phyloP scores from a whole-genome alignment of 2,888 invertebrate genomes.

The Ectemnius lituratus region DNA sequence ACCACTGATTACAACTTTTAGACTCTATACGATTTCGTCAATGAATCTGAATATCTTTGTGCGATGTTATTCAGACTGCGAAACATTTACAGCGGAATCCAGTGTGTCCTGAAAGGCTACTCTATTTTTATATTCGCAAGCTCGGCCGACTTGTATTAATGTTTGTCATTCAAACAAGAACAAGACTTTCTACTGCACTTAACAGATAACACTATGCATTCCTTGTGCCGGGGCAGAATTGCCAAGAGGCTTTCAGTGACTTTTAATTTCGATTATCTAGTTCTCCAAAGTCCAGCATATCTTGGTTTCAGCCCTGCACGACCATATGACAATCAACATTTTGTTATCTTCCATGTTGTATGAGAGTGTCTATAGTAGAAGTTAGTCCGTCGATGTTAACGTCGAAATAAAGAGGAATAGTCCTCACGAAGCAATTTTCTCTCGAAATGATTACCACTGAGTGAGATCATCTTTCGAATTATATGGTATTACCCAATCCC shows the following conservation, averaged over 20 bases:
- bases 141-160: slow-evolving; percentile 31
- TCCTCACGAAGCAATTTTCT: neutral
- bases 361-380: slow-evolving; percentile 47
- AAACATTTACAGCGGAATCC: neutral
- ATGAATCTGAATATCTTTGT: slow-evolving; percentile 21
- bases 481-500: too few species aligned
- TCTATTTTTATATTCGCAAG: slow-evolving; percentile 64
- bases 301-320: slow-evolving; percentile 22
- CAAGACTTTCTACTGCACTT: too few species aligned
- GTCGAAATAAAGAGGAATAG: slow-evolving; percentile 55
- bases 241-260: too few species aligned
- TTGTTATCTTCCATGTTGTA: slow-evolving; percentile 51
- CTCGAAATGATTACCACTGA: neutral
- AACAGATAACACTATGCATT: too few species aligned
- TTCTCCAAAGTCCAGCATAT: too few species aligned
- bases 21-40: slow-evolving; percentile 6
- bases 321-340: slow-evolving; percentile 58
- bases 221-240: too few species aligned
- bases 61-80: slow-evolving; percentile 6
- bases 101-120: slow-evolving; percentile 32
- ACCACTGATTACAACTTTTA: too few species aligned
- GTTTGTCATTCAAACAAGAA: slow-evolving; percentile 24
- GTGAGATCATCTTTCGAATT: too few species aligned
- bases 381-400: slow-evolving; percentile 50
- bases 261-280: too few species aligned